A percentile compares a stretch with the other conserved stretches of the same genome.
phyloP scores from a whole-genome alignment of 2,888 invertebrate species.

The Chrysolina haemoptera region DNA sequence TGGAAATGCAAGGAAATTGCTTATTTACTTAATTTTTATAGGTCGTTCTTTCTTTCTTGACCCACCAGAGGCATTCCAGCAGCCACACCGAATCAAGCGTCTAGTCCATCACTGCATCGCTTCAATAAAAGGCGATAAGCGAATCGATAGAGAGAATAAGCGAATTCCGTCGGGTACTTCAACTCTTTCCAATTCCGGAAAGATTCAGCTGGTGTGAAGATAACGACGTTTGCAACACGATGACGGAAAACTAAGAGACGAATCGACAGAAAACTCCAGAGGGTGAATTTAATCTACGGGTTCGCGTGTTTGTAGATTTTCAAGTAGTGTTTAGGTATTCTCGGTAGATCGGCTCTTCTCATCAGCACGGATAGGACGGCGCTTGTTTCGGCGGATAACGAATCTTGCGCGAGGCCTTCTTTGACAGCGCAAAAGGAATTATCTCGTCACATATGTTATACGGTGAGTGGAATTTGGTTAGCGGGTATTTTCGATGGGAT shows the following conservation, averaged over 20 bases:
- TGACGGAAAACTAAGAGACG: slow-evolving; percentile 68
- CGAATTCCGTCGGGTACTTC: slow-evolving; percentile 51
- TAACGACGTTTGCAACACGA: slow-evolving; percentile 69
- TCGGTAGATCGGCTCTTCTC: slow-evolving; percentile 65
- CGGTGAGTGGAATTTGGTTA: background rate
- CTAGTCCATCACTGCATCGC: slow-evolving; percentile 33
- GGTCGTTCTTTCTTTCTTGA: too few relatives aligned
- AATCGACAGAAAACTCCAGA: slow-evolving; percentile 67
- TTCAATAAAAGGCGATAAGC: slow-evolving; percentile 53
- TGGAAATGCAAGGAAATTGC: too few relatives aligned
- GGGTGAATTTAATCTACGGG: slow-evolving; percentile 69
- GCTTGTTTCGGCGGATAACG: slow-evolving; percentile 65
- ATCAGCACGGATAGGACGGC: slow-evolving; percentile 60
- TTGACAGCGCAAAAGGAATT: slow-evolving; percentile 59
- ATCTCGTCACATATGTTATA: slow-evolving; percentile 58
- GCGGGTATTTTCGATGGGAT: too few relatives aligned
- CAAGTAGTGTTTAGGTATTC: slow-evolving; percentile 71
- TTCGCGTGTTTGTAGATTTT: slow-evolving; percentile 69
- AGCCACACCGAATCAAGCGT: background rate
- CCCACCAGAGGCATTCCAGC: background rate
- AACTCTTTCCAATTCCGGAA: slow-evolving; percentile 63
- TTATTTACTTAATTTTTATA: too few relatives aligned
- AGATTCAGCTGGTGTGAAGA: slow-evolving; percentile 67
- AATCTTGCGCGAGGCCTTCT: slow-evolving; percentile 57
- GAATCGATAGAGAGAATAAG: slow-evolving; percentile 50